phyloP scores from a whole-genome alignment of 2,888 invertebrate species.

The Molanna angustata region DNA sequence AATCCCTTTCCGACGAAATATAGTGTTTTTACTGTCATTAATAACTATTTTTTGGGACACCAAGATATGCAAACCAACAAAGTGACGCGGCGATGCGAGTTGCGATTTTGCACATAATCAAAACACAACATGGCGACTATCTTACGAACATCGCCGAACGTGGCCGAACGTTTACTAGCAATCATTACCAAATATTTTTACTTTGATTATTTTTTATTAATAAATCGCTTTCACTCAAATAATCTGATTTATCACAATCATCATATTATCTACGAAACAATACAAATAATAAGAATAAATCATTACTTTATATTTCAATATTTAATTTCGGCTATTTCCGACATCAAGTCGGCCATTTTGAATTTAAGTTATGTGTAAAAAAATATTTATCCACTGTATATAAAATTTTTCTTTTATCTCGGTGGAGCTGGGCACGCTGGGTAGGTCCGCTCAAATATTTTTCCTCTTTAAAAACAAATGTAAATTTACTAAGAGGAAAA shows the following conservation, averaged over 20 bases:
- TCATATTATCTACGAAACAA: too few species aligned
- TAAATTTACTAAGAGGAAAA: too few species aligned
- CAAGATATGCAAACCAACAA: constrained; percentile 9
- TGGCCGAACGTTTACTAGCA: constrained; percentile 4
- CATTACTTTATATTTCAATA: background rate
- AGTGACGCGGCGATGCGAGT: constrained; percentile 17
- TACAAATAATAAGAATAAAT: too few species aligned
- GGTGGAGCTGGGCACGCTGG: background rate
- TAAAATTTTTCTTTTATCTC: background rate
- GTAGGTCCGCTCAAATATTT: background rate
- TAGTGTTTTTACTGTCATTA: constrained; percentile 11
- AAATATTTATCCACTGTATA: background rate
- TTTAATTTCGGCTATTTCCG: background rate
- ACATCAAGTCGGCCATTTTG: background rate
- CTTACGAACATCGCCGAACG: constrained; percentile 5
- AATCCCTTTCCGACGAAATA: too few species aligned
- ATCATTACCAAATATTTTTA: too few species aligned
- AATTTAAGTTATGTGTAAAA: background rate
- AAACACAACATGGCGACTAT: constrained; percentile 14
- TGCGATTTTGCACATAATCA: constrained; percentile 10
- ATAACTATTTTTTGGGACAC: constrained; percentile 4
- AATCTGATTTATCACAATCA: too few species aligned
- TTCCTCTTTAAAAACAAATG: too few species aligned
- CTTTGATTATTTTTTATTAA: too few species aligned
- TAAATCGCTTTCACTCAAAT: too few species aligned